These are phyloP conservation scores for Pediacus dermestoides DNA, from an alignment of 2,888 invertebrate genomes.

Conservation along the genomic window DNA sequence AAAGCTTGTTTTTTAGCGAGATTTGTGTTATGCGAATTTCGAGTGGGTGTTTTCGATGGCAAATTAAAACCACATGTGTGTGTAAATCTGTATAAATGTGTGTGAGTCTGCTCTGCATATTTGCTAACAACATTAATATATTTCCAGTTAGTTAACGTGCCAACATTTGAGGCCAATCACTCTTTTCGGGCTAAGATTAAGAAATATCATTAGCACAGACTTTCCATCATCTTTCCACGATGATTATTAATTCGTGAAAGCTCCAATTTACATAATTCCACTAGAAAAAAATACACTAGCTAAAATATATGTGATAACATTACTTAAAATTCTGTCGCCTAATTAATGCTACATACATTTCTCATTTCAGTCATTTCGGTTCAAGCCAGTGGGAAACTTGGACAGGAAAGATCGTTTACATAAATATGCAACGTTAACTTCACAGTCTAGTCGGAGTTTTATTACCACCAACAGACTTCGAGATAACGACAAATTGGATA, in stretches of 20 bases:
- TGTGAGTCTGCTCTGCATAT: no score
- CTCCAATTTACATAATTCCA: neutral
- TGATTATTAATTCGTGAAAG: constrained; percentile 1
- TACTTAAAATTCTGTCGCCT: no score
- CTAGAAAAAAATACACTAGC: neutral
- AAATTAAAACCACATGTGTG: constrained; percentile 44
- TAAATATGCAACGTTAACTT: no score
- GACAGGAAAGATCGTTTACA: no score
- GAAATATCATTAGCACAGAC: constrained; percentile 19
- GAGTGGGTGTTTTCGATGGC: constrained; percentile 36
- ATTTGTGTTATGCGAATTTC: constrained; percentile 7
- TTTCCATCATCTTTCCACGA: neutral
- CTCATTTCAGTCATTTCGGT: no score
- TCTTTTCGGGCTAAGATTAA: constrained; percentile 30
- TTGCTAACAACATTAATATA: constrained; percentile 39
- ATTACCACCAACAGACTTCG: no score
- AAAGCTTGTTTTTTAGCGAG: constrained; percentile 32
- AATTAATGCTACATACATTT: no score
- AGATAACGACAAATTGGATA: no score
- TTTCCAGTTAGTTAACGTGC: constrained; percentile 39
- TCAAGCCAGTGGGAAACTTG: no score
- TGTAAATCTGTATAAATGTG: constrained; percentile 30
- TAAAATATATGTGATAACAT: no score
- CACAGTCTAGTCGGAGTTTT: no score
- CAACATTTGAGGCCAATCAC: constrained; percentile 37